phyloP scores from a whole-genome alignment of 1,140 invertebrate species.

The Leptopilina boulardi region DNA sequence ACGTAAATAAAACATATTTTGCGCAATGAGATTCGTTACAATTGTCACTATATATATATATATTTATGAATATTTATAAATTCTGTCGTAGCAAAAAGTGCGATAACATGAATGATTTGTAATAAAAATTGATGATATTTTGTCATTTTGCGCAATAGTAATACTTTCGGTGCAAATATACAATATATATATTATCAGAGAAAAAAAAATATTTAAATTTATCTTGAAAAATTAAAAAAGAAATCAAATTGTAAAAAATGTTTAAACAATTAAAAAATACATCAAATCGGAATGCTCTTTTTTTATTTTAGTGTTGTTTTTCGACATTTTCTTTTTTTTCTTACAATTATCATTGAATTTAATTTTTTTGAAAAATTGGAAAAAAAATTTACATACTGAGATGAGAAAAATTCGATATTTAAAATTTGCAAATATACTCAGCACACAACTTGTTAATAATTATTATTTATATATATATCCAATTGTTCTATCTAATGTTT shows the following conservation, averaged over 20 bases:
- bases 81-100: background rate
- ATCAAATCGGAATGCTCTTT: no score
- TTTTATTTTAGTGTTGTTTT: no score
- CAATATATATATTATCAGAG: background rate
- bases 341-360: no score
- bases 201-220: background rate
- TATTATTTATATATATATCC: background rate
- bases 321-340: no score
- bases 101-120: background rate
- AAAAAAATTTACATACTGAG: no score
- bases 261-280: no score
- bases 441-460: background rate
- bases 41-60: background rate
- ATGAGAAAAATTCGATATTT: background rate
- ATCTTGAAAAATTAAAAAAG: no score
- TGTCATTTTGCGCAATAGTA: background rate
- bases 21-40: background rate
- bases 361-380: no score
- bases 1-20: background rate
- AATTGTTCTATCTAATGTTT: slow-evolving; percentile 11
- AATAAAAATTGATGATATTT: background rate
- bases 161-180: slow-evolving; percentile 29
- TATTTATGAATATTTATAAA: no score
- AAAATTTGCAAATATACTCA: background rate
- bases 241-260: no score